Conservation (phyloP, 2,113 vertebrate genomes). For the Ovis canadensis region DNA sequence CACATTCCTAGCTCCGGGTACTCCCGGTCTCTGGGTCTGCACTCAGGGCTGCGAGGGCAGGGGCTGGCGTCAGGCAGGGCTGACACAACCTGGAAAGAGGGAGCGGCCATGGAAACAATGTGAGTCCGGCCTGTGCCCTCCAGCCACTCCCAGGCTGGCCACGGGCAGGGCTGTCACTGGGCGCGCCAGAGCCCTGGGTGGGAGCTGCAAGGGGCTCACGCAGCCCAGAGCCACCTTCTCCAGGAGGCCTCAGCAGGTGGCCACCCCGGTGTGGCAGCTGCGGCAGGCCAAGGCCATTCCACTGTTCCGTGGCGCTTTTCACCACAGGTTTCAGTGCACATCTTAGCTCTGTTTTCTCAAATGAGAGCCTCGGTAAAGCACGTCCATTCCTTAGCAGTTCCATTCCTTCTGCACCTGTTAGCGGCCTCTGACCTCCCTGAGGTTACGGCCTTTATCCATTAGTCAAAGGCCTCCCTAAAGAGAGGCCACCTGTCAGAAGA, state of each 20-base stretch:
- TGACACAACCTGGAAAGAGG: constrained; percentile 56
- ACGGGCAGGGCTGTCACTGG: background rate
- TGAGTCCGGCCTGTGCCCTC: background rate
- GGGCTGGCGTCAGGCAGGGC: constrained; percentile 33
- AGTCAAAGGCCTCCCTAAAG: background rate
- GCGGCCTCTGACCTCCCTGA: background rate
- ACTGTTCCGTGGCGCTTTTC: background rate
- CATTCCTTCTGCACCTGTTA: background rate
- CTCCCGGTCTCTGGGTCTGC: background rate
- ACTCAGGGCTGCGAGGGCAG: constrained; percentile 38
- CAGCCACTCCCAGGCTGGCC: constrained; percentile 10
- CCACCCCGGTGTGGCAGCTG: background rate
- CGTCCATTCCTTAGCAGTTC: background rate
- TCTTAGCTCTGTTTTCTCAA: background rate
- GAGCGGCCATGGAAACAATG: constrained; percentile 61
- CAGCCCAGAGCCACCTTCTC: background rate
- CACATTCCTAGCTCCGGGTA: background rate
- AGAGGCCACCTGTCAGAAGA: background rate
- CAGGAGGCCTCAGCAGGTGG: background rate
- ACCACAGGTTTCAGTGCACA: background rate
- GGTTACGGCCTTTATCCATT: background rate
- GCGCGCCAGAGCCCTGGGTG: background rate
- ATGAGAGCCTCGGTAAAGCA: background rate
- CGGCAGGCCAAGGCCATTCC: background rate
- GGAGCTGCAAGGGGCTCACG: background rate